Conservation (phyloP, 53 echinoderm and acorn worm genomes). For the Pentamera pediparva region DNA sequence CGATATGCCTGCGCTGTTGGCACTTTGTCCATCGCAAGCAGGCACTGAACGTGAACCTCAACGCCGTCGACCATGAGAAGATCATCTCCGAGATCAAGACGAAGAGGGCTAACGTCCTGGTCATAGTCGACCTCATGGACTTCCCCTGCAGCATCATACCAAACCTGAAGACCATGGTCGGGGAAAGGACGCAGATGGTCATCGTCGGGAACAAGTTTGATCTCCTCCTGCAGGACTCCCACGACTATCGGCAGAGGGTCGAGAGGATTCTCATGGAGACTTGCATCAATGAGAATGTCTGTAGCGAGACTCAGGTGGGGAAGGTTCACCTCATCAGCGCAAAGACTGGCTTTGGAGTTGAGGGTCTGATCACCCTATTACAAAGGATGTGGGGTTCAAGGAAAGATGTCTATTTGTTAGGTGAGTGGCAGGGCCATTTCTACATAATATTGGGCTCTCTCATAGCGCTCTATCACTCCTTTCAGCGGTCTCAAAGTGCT, state of each 20-base stretch:
- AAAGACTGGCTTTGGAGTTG: slow-evolving; percentile 79
- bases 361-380: slow-evolving; percentile 64
- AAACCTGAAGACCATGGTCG: slow-evolving; percentile 53
- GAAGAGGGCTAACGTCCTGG: slow-evolving; percentile 61
- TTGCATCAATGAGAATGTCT: slow-evolving; percentile 61
- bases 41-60: slow-evolving; percentile 65
- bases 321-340: slow-evolving; percentile 73
- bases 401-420: slow-evolving; percentile 81
- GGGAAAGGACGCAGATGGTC: slow-evolving; percentile 45
- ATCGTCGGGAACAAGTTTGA: slow-evolving; percentile 91
- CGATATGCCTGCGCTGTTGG: slow-evolving; percentile 82
- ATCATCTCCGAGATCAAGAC: slow-evolving; percentile 57
- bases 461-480: too few relatives aligned
- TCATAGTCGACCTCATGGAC: slow-evolving; percentile 85
- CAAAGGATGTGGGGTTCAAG: slow-evolving; percentile 56
- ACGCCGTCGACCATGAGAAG: slow-evolving; percentile 55
- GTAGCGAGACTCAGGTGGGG: slow-evolving; percentile 50
- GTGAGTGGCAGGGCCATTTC: too few relatives aligned
- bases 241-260: slow-evolving; percentile 47
- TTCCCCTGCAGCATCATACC: slow-evolving; percentile 93
- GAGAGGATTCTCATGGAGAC: slow-evolving; percentile 52
- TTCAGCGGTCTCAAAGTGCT: too few relatives aligned
- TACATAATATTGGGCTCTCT: too few relatives aligned
- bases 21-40: slow-evolving; percentile 56
- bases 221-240: slow-evolving; percentile 73